These are phyloP conservation scores for Pycnonotus jocosus DNA, from an alignment of 2,113 vertebrate species.

Conservation along the genomic window DNA sequence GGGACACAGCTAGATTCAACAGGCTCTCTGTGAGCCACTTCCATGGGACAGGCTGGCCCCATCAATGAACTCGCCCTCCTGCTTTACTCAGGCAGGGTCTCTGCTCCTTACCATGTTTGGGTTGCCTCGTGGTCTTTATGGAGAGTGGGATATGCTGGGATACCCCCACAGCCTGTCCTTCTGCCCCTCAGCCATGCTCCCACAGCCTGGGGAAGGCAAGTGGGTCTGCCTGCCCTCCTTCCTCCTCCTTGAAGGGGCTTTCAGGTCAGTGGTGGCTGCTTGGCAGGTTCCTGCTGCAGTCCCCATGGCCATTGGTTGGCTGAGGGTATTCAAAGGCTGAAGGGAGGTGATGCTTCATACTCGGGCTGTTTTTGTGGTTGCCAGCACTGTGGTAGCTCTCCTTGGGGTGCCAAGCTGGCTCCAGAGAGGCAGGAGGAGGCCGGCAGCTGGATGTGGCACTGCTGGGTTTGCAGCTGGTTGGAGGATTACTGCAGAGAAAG, in stretches of 20 bases:
- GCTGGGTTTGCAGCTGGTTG: not conserved
- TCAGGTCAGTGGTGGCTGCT: not conserved
- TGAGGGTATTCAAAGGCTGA: not conserved
- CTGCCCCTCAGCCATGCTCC: rapidly evolving
- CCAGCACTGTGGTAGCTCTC: not conserved
- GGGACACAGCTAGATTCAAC: not conserved
- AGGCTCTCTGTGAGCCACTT: not conserved
- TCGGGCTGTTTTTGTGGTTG: not conserved
- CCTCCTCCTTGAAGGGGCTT: not conserved
- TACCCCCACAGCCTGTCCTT: not conserved
- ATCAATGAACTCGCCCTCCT: rapidly evolving
- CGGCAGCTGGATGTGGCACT: not conserved
- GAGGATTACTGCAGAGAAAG: not conserved
- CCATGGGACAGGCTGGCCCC: not conserved
- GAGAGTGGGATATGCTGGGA: not conserved
- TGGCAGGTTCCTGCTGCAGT: not conserved
- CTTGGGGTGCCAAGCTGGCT: not conserved
- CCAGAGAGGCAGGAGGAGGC: not conserved
- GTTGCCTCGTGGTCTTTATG: rapidly evolving
- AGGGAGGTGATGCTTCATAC: not conserved
- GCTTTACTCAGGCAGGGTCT: not conserved
- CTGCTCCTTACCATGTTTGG: not conserved
- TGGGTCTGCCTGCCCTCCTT: not conserved
- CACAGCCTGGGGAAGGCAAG: rapidly evolving
- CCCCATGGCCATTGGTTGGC: not conserved